Base-by-base conservation (phyloP, 1,140 invertebrate species). In the Drosophila navojoa region DNA sequence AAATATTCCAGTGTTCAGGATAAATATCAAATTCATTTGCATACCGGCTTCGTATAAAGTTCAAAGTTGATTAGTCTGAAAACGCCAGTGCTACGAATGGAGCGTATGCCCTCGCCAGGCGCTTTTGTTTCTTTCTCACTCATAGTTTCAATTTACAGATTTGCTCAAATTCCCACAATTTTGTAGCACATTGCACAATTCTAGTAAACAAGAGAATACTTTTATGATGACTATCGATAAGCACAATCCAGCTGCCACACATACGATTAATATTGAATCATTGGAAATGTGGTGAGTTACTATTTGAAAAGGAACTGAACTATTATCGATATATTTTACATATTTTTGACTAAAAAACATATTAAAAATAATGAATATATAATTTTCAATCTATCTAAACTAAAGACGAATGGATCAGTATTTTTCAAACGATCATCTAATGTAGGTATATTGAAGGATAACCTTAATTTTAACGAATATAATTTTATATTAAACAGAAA, bases 21-120 rank as follows among this genome's bases (percentile, higher is more conserved):
- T 38, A 38, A 11, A 11, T 2, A 38, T 3, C 9, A 0, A 2
- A 38, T 13, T 38, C 3, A 4, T 9, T 19, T 53, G 92, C 94
- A 94, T 94, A 97, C 96, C 73, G 96, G 96, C 92, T 95, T 96
- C 3, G 94, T 93, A 91, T 97, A 97, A 10, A 97, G 92, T 93
- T 97, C 96, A 93, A 96, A 97, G 93, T 97, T 97, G 6, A 97
- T 91, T 16, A 94, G 93, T 81, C 95, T 93, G 91, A 97, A 97
- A 27, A 96, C 93, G 71, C 93, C 93, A 16, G 95, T 95, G 38
- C 95, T 95, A 91, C 92, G 94, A 44, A 97, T 89, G 4, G 96
- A 96, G 57, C 96, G 93, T 64, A 97, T 93, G 22, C 96, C 96
- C 89, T 97, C 96, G 25, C 96, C 96, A 25, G 96, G 96, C 50